Conservation (phyloP, 2,113 vertebrate genomes). For the Excalfactoria chinensis region DNA sequence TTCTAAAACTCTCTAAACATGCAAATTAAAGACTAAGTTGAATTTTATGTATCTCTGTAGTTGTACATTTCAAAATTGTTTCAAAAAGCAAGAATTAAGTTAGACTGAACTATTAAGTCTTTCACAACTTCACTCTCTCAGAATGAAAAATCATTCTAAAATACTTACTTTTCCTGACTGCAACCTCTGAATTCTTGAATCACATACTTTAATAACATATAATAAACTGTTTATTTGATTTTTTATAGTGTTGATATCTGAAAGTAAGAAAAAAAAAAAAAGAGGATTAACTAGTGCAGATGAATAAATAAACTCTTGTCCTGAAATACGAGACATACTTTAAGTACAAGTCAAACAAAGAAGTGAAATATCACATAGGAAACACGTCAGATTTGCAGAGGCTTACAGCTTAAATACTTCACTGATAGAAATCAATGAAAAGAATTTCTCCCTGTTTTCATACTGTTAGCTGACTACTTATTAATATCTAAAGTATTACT, state of each 20-base stretch:
- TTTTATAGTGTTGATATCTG: conserved; percentile 99
- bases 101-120: not conserved
- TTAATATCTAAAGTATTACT: not conserved
- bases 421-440: not conserved
- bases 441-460: not conserved
- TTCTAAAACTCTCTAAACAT: not conserved
- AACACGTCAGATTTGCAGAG: not conserved
- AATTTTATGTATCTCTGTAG: not conserved
- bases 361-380: not conserved
- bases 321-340: not conserved
- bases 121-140: not conserved
- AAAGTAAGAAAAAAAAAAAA: conserved; percentile 55
- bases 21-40: not conserved
- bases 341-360: not conserved
- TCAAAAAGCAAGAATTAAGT: not conserved
- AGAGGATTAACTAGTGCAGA: conserved; percentile 9
- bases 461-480: not conserved
- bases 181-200: conserved; percentile 96
- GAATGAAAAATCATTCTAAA: not conserved
- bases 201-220: conserved; percentile 99
- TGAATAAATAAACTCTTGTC: not conserved
- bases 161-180: conserved; percentile 96
- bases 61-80: not conserved
- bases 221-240: conserved; percentile 99
- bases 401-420: not conserved